Evolutionary conservation across 2,797 vertebrate genomes (phyloP).

Genomic region (Neomorphus geoffroyi): DNA sequence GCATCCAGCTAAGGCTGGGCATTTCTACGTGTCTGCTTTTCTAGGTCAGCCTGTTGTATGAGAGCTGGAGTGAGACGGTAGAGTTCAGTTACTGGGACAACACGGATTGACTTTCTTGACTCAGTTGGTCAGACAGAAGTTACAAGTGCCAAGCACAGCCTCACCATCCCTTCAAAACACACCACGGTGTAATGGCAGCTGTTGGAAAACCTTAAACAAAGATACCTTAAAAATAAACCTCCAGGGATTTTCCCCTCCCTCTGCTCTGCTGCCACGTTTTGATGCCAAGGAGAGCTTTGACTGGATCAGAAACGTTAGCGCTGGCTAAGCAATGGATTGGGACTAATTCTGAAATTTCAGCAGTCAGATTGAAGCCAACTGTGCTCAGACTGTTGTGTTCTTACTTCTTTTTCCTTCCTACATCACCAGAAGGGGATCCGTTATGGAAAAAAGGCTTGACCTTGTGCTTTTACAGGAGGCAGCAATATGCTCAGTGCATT

Average conservation of each 20-base stretch:
- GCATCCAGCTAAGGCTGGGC: constrained; percentile 5
- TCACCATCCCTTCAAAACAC: background rate
- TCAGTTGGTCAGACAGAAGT: background rate
- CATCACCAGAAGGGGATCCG: background rate
- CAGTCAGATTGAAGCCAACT: background rate
- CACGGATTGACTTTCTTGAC: background rate
- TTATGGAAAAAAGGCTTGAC: background rate
- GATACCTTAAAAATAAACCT: background rate
- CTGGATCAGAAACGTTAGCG: background rate
- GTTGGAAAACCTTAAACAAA: background rate
- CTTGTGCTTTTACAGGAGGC: background rate
- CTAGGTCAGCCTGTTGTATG: constrained; percentile 36
- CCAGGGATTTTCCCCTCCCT: background rate
- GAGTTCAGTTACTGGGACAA: background rate
- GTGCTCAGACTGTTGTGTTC: background rate
- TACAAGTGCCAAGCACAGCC: background rate
- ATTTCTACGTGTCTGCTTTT: constrained; percentile 29
- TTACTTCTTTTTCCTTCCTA: background rate
- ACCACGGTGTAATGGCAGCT: background rate
- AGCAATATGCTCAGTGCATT: background rate
- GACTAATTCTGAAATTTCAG: background rate
- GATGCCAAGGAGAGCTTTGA: background rate
- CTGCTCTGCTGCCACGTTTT: background rate
- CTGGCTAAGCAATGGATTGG: background rate
- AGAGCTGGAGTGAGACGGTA: background rate